These are phyloP conservation scores for Drosophila falleni DNA, from an alignment of 2,888 invertebrate genomes.

Conservation along the genomic window DNA sequence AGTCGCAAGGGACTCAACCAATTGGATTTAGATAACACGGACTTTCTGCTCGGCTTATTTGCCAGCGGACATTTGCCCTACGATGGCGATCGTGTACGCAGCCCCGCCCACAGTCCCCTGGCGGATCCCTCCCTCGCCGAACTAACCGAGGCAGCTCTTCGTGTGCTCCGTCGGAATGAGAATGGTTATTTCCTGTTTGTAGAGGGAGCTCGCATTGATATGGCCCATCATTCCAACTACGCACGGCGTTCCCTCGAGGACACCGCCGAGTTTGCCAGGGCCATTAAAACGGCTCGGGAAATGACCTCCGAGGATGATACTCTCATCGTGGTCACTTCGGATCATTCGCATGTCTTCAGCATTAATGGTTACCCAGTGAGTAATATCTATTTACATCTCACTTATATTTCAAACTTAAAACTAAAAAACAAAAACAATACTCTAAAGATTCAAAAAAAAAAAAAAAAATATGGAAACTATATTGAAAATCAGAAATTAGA, in stretches of 20 bases:
- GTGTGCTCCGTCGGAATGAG: slow-evolving; percentile 87
- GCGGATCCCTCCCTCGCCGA: slow-evolving; percentile 89
- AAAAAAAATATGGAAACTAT: too few species aligned
- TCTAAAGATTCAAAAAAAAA: too few species aligned
- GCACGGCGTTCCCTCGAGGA: slow-evolving; percentile 92
- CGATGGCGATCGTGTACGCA: slow-evolving; percentile 87
- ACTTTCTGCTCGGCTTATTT: slow-evolving; percentile 88
- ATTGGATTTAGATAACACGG: slow-evolving; percentile 86
- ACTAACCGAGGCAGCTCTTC: slow-evolving; percentile 89
- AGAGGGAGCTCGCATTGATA: slow-evolving; percentile 87
- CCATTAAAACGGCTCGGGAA: slow-evolving; percentile 88
- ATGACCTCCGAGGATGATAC: slow-evolving; percentile 90
- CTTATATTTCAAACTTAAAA: too few species aligned
- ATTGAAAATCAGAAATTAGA: too few species aligned
- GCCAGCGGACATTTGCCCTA: slow-evolving; percentile 87
- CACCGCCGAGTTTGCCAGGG: slow-evolving; percentile 91
- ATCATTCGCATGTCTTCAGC: slow-evolving; percentile 93
- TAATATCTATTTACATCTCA: neutral
- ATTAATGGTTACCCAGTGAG: slow-evolving; percentile 91
- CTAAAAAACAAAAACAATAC: too few species aligned
- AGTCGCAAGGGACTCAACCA: slow-evolving; percentile 78
- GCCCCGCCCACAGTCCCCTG: slow-evolving; percentile 77
- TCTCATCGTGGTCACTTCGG: slow-evolving; percentile 93
- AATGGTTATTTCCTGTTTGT: slow-evolving; percentile 92
- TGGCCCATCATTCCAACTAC: slow-evolving; percentile 88